These are phyloP conservation scores for Drosophila birchii DNA, from an alignment of 2,888 invertebrate species.

Conservation along the genomic window DNA sequence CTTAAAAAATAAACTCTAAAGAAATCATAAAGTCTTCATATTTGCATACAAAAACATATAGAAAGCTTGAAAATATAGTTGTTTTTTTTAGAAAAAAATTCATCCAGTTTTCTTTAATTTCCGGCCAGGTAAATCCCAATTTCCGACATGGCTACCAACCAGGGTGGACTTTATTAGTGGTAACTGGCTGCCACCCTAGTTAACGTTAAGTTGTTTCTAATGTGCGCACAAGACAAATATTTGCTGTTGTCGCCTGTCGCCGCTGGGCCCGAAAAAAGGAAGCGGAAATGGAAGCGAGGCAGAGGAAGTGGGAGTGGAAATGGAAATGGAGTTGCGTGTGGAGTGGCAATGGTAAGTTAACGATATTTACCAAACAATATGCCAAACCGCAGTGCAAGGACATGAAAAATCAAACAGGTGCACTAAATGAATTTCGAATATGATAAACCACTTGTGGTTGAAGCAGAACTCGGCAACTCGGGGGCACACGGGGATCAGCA, in stretches of 20 bases:
- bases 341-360: slow-evolving; percentile 73
- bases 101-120: not conserved
- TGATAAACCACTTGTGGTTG: slow-evolving; percentile 82
- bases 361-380: slow-evolving; percentile 78
- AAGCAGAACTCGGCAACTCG: slow-evolving; percentile 8
- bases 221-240: slow-evolving; percentile 47
- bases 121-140: not conserved
- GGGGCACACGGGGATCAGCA: not conserved
- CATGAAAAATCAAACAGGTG: slow-evolving; percentile 82
- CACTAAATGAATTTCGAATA: slow-evolving; percentile 82
- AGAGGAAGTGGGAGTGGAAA: not conserved
- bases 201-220: slow-evolving; percentile 47
- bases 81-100: too few relatives aligned
- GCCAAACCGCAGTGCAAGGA: slow-evolving; percentile 38
- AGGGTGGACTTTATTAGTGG: slow-evolving; percentile 1
- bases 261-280: slow-evolving; percentile 10
- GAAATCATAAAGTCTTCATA: too few relatives aligned
- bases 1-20: too few relatives aligned
- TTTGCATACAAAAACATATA: too few relatives aligned
- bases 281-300: slow-evolving; percentile 11
- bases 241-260: slow-evolving; percentile 49
- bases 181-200: slow-evolving; percentile 31
- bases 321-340: slow-evolving; percentile 66
- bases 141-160: not conserved
- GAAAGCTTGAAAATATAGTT: not conserved